phyloP scores from a whole-genome alignment of 1,140 invertebrate species.

The Meloidogyne floridensis region DNA sequence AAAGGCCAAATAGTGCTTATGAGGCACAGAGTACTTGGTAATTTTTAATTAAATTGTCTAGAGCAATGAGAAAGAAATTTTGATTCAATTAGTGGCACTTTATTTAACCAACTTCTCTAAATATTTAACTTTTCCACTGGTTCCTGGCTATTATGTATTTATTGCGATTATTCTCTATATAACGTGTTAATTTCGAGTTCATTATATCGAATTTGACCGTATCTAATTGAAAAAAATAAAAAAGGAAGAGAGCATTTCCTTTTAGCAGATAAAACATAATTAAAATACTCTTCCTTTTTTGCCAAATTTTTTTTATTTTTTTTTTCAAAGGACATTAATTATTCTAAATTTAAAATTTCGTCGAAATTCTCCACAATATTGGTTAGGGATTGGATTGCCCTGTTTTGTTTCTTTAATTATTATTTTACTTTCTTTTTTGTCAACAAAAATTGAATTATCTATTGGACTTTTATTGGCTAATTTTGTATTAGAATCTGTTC shows the following conservation, averaged over 20 bases:
- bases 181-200: too few species aligned
- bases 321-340: slow-evolving; percentile 2
- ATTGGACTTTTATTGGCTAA: slow-evolving; percentile 43
- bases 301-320: too few species aligned
- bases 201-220: too few species aligned
- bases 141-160: too few species aligned
- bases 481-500: slow-evolving; percentile 50
- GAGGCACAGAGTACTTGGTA: slow-evolving; percentile 46
- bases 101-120: too few species aligned
- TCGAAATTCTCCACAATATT: slow-evolving; percentile 39
- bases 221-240: too few species aligned
- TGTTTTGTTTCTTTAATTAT: slow-evolving; percentile 39
- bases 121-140: too few species aligned
- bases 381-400: slow-evolving; percentile 39
- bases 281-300: too few species aligned
- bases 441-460: slow-evolving; percentile 40
- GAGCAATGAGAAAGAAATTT: background rate
- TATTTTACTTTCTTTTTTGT: slow-evolving; percentile 48
- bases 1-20: slow-evolving; percentile 32
- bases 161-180: too few species aligned
- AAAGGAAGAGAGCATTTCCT: too few species aligned
- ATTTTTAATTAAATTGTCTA: background rate
- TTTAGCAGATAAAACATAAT: too few species aligned
- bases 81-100: too few species aligned
- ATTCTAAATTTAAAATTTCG: slow-evolving; percentile 23